Percentiles rank a stretch among this genome's conserved stretches.
These are phyloP conservation scores for Tolypeutes matacus DNA, from an alignment of 2,797 vertebrate species.

Conservation along the genomic window DNA sequence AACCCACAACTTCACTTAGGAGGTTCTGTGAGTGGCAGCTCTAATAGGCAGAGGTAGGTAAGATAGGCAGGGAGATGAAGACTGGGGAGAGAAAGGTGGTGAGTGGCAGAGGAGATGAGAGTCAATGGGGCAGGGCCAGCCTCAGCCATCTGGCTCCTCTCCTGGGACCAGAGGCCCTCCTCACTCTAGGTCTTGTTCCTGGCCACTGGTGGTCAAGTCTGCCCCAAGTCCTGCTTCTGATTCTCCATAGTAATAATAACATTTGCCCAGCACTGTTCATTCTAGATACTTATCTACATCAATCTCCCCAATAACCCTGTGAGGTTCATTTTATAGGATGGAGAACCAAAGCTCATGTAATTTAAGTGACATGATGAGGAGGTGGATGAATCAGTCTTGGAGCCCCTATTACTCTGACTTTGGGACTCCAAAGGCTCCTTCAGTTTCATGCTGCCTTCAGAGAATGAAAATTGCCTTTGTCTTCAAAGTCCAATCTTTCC, in stretches of 20 bases:
- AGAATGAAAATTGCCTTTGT: conserved; percentile 9
- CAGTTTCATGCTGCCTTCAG: neutral
- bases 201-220: no score
- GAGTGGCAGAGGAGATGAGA: neutral
- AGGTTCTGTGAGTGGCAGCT: neutral
- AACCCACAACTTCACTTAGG: neutral
- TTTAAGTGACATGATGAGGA: neutral
- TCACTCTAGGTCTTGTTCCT: neutral
- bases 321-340: neutral
- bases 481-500: neutral
- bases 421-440: neutral
- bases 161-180: neutral
- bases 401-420: neutral
- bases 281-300: neutral
- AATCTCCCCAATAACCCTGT: neutral
- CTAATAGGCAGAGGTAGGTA: neutral
- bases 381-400: no score
- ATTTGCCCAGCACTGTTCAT: neutral
- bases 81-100: no score
- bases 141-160: neutral
- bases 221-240: neutral
- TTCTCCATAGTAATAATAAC: neutral
- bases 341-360: neutral
- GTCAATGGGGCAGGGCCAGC: neutral
- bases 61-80: neutral